Evolutionary conservation across 2,113 vertebrate genomes (phyloP), one percentile per base, ranked within the genome.

Genomic region (Callopanchax toddi): DNA sequence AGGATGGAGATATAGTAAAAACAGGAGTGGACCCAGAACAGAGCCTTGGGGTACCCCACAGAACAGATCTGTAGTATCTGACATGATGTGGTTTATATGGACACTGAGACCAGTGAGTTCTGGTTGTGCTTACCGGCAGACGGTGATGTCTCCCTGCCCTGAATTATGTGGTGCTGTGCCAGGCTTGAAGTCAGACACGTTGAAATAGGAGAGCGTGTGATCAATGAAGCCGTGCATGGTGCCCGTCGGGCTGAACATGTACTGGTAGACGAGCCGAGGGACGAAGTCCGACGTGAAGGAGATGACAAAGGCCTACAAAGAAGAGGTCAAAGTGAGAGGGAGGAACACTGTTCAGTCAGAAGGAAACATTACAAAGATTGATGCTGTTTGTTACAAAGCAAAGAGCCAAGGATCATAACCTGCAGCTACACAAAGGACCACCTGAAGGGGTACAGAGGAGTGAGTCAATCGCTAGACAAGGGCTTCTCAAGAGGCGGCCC

Each of bases 221-320:
- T 99, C 96, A 60, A 98, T 91, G 81, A 99, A 99, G 91, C 97
- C 97, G 3, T 98, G 92, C 93, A 98, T 94, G 77, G 94, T 96
- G 56, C 97, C 97, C 0, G 93, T 94, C 73, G 90, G 89, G 65
- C 97, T 98, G 82, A 95, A 99, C 77, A 92, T 92, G 56, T 99
- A 98, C 80, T 94, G 96, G 83, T 98, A 99, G 81, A 98, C 94
- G 1, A 99, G 93, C 60, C 97, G 95, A 10, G 97, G 97, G 67
- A 99, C 95, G 85, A 99, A 98, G 91, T 98, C 97, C 0, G 97
- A 99, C 17, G 97, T 98, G 87, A 98, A 90, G 23, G 97, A 93
- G 53, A 98, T 99, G 79, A 99, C 97, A 81, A 99, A 98, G 75
- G 97, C 97, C 97, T 98, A 67, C 43, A 34, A 6, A 68, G 18